These are phyloP conservation scores for Myotis brandtii DNA, from an alignment of 2,113 vertebrate genomes.

Conservation along the genomic window DNA sequence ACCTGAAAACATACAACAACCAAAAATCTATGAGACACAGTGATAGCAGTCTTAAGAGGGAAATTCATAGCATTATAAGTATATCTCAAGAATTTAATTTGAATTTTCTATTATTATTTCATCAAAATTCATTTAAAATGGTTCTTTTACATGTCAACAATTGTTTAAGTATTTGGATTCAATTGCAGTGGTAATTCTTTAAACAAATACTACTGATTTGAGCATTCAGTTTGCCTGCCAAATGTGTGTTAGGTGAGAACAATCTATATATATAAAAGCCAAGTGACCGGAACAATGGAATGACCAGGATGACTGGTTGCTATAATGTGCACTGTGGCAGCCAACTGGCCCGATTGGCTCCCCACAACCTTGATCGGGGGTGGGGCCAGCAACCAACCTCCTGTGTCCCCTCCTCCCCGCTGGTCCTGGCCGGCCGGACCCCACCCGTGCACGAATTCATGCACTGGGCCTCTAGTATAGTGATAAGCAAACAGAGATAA, in stretches of 20 bases:
- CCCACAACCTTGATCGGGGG: no score
- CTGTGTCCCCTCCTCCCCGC: no score
- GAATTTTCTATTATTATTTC: not conserved
- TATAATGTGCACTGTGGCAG: no score
- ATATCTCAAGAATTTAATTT: not conserved
- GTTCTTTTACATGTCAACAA: not conserved
- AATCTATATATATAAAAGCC: not conserved
- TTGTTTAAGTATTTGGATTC: conserved; percentile 37
- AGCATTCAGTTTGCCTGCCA: not conserved
- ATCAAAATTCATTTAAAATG: conserved; percentile 29
- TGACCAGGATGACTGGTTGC: no score
- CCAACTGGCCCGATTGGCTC: no score
- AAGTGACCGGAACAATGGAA: no score
- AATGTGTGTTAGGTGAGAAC: not conserved
- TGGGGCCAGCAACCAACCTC: no score
- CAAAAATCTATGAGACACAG: not conserved
- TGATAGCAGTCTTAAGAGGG: not conserved
- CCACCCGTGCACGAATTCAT: no score
- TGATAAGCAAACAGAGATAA: not conserved
- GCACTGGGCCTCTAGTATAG: not conserved
- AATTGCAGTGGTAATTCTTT: not conserved
- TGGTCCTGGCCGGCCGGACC: no score
- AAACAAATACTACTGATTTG: not conserved
- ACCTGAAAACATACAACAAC: not conserved
- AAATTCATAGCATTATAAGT: not conserved